These are phyloP conservation scores for Drosophila azteca DNA, from an alignment of 1,140 invertebrate genomes.

Conservation along the genomic window DNA sequence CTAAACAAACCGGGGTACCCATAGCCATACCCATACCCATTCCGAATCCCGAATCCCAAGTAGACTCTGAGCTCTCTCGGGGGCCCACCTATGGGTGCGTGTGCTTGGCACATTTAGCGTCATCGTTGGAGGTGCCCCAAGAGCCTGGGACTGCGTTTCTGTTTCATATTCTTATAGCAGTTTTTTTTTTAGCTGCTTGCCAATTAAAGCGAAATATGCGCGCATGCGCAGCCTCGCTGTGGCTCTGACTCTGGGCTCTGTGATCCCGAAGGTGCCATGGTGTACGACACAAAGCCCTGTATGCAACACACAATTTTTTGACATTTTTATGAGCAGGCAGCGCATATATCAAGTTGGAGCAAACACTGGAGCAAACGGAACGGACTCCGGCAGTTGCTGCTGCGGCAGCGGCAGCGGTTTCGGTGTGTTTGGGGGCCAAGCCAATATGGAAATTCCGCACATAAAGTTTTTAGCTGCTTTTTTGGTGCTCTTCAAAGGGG, in stretches of 20 bases:
- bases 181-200: constrained; percentile 53
- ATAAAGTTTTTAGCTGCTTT: constrained; percentile 45
- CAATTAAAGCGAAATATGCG: constrained; percentile 81
- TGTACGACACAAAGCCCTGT: constrained; percentile 68
- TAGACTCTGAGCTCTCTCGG: constrained; percentile 5
- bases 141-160: constrained; percentile 20
- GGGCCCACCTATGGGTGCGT: constrained; percentile 76
- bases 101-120: constrained; percentile 73
- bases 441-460: constrained; percentile 66
- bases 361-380: constrained; percentile 36
- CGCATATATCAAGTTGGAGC: constrained; percentile 83
- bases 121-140: constrained; percentile 72
- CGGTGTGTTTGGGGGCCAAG: constrained; percentile 1
- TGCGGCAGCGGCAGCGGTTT: constrained; percentile 15
- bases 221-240: constrained; percentile 59
- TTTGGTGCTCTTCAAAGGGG: constrained; percentile 1
- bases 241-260: no score
- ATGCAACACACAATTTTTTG: constrained; percentile 72
- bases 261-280: constrained; percentile 26
- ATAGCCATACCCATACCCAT: constrained; percentile 32
- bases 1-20: constrained; percentile 71
- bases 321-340: constrained; percentile 83
- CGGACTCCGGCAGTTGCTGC: constrained; percentile 39
- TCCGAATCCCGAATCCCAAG: background rate
- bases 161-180: background rate